A percentile compares a stretch with the other conserved stretches of the same genome.
phyloP scores from a whole-genome alignment of 1,140 invertebrate species.

The Cydia splendana region DNA sequence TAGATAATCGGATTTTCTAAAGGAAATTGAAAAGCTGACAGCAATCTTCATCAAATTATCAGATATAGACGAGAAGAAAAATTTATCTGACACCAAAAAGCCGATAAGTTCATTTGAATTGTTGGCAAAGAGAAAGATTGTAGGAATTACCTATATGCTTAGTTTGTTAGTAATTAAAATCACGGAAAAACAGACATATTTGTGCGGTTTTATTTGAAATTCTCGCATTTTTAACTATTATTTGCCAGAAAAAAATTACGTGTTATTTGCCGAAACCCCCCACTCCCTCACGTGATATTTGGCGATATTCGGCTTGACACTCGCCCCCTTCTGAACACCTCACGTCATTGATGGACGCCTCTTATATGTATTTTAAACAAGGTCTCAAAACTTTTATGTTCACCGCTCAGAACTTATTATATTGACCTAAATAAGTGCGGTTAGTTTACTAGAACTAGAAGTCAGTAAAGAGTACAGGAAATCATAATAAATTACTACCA shows the following conservation, averaged over 20 bases:
- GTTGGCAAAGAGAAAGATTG: neutral
- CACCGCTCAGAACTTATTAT: neutral
- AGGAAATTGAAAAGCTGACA: constrained; percentile 29
- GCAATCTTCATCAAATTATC: constrained; percentile 29
- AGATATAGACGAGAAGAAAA: constrained; percentile 7
- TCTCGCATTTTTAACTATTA: too few relatives aligned
- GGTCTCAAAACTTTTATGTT: neutral
- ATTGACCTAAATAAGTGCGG: constrained; percentile 10
- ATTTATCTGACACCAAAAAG: neutral
- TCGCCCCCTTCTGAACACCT: too few relatives aligned
- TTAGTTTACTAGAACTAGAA: constrained; percentile 23
- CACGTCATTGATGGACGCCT: too few relatives aligned
- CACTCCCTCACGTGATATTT: too few relatives aligned
- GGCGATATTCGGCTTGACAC: too few relatives aligned
- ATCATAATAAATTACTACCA: neutral
- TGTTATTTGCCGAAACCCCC: too few relatives aligned
- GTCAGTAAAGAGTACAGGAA: neutral
- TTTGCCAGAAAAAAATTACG: too few relatives aligned
- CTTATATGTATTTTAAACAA: neutral
- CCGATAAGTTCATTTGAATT: neutral
- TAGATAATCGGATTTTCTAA: constrained; percentile 9
- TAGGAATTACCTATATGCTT: neutral
- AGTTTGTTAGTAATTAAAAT: neutral
- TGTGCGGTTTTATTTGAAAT: neutral
- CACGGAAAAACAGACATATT: neutral